phyloP scores from a whole-genome alignment of 92 coral and sea anemone genomes.

The Zoanthus sansibaricus region DNA sequence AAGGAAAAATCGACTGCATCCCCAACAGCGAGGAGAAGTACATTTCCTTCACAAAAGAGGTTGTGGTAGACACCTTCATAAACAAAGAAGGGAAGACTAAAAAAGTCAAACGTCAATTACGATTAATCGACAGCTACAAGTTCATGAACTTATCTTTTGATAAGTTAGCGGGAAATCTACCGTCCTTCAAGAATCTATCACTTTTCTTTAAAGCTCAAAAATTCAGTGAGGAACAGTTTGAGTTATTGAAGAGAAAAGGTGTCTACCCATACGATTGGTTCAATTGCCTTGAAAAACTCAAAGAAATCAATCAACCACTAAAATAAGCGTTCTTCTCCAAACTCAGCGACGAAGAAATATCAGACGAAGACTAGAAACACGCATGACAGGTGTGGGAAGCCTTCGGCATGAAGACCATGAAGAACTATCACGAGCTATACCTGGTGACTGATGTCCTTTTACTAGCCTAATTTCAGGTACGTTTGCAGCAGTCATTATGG shows the following conservation, averaged over 20 bases:
- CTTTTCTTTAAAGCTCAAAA: no score
- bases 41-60: not conserved
- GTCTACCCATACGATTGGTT: not conserved
- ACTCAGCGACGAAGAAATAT: conserved; percentile 35
- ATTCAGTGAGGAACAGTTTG: not conserved
- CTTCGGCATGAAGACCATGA: conserved; percentile 51
- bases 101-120: not conserved
- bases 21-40: not conserved
- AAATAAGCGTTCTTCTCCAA: conserved; percentile 42
- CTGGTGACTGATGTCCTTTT: not conserved
- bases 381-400: conserved; percentile 55
- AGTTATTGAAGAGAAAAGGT: not conserved
- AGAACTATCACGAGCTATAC: conserved; percentile 50
- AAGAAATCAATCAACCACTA: conserved; percentile 21
- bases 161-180: not conserved
- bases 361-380: conserved; percentile 50
- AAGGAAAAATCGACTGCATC: not conserved
- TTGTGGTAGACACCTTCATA: not conserved
- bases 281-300: conserved; percentile 19
- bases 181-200: not conserved
- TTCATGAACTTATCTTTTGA: not conserved
- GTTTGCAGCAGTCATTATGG: not conserved
- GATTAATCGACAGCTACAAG: not conserved
- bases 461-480: conserved; percentile 57
- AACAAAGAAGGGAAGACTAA: not conserved